phyloP scores from a whole-genome alignment of 2,113 vertebrate species.

The Phalacrocorax brasilianus region DNA sequence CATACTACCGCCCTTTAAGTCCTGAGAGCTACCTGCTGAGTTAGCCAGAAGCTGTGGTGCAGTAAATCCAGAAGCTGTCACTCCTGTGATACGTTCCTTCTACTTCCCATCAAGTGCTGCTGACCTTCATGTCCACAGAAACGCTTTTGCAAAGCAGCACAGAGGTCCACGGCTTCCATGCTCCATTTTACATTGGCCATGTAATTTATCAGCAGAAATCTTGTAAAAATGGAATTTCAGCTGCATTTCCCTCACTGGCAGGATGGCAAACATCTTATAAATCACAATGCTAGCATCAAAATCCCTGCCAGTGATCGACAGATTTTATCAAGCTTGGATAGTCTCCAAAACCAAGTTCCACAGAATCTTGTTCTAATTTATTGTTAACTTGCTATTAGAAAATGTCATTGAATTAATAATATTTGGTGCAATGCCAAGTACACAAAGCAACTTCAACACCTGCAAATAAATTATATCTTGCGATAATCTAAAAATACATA shows the following conservation, averaged over 20 bases:
- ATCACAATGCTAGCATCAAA: constrained; percentile 8
- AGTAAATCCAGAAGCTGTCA: neutral
- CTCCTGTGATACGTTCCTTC: neutral
- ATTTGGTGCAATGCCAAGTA: neutral
- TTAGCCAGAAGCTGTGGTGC: neutral
- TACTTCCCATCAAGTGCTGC: neutral
- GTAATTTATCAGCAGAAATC: constrained; percentile 7
- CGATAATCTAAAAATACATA: neutral
- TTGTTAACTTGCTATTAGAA: constrained; percentile 29
- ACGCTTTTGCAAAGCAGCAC: neutral
- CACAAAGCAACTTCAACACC: neutral
- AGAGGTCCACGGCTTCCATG: neutral
- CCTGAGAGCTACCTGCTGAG: neutral
- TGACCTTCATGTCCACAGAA: neutral
- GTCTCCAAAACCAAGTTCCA: neutral
- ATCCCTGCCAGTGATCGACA: neutral
- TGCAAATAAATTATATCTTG: neutral
- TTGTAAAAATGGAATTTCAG: neutral
- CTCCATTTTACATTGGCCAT: neutral
- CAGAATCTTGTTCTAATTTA: constrained; percentile 17
- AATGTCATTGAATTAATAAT: neutral
- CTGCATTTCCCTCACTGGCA: neutral
- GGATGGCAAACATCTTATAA: neutral
- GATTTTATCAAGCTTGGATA: neutral
- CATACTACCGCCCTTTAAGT: neutral